Base-by-base conservation (phyloP, 2,113 vertebrate species). In the Dicrurus megarhynchus region DNA sequence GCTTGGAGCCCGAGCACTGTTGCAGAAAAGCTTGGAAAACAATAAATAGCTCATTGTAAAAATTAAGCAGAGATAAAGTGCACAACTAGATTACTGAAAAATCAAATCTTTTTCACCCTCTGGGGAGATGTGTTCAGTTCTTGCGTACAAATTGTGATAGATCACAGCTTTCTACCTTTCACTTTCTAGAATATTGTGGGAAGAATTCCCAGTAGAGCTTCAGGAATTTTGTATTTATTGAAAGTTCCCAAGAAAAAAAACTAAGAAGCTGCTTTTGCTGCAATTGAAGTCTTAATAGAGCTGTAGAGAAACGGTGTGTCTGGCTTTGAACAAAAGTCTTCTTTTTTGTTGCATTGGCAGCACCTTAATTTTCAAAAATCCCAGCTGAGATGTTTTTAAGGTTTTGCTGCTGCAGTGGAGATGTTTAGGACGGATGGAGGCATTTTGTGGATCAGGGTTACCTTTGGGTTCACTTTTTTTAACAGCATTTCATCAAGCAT, bases 1-100 rank as follows among this genome's bases (percentile, higher is more conserved):
- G 16, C 77, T 79, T 44, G 27, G 61, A 87, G 49, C 33, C 28
- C 0, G 0, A 42, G 52, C 1, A 1, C 21, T 78, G 28, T 52
- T 91, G 69, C 49, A 64, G 22, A 57, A 89, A 8, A 87, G 32
- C 53, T 78, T 87, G 63, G 44, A 64, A 84, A 68, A 35, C 15
- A 55, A 37, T 89, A 59, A 89, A 55, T 21, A 60, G 6, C 32
- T 90, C 16, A 14, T 13, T 15, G 6, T 70, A 26, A 76, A 76
- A 93, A 64, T 60, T 26, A 60, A 89, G 17, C 39, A 47, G 53
- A 65, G n/a, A 19, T 56, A 13, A 84, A 55, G 5, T 11, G 24
- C 0, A 0, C 35, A 67, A 56, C 35, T 49, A 30, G 53, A 33
- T 87, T 52, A 64, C 44, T 71, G 28, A 79, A 39, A 84, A 81